These are phyloP conservation scores for Clinocottus analis DNA, from an alignment of 2,113 vertebrate species.

Conservation along the genomic window DNA sequence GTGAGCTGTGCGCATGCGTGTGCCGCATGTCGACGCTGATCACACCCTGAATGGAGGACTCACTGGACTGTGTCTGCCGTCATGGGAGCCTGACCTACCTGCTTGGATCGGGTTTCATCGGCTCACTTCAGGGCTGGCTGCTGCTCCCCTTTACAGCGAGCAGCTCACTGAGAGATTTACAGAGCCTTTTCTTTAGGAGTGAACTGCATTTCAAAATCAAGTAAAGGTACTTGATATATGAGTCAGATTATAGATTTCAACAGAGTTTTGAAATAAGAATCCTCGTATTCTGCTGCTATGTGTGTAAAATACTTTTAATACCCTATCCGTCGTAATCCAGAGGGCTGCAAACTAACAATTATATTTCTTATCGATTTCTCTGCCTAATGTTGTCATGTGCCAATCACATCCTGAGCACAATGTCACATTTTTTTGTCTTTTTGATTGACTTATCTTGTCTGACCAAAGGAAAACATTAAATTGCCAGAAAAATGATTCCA, in stretches of 20 bases:
- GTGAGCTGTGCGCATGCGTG: neutral
- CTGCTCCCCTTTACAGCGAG: constrained; percentile 27
- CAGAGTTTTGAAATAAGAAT: no score
- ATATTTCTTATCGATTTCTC: neutral
- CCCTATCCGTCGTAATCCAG: neutral
- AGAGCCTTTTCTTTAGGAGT: neutral
- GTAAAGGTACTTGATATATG: no score
- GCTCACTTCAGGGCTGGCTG: constrained; percentile 46
- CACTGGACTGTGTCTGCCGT: constrained; percentile 40
- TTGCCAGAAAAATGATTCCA: neutral
- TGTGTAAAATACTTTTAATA: neutral
- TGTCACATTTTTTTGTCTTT: no score
- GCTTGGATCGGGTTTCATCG: constrained; percentile 72
- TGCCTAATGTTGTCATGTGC: no score
- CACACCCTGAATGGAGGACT: constrained; percentile 16
- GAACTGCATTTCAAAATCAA: neutral
- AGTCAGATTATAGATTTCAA: neutral
- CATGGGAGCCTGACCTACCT: constrained; percentile 60
- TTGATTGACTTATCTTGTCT: no score
- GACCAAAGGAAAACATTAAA: no score
- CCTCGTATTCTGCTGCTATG: no score
- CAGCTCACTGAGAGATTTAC: neutral
- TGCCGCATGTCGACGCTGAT: constrained; percentile 35
- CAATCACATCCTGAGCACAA: neutral
- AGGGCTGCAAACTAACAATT: neutral